Percentiles rank a stretch among this genome's conserved stretches.
Conservation (phyloP, 2,113 vertebrate species). For the Sinocyclocheilus grahami region DNA sequence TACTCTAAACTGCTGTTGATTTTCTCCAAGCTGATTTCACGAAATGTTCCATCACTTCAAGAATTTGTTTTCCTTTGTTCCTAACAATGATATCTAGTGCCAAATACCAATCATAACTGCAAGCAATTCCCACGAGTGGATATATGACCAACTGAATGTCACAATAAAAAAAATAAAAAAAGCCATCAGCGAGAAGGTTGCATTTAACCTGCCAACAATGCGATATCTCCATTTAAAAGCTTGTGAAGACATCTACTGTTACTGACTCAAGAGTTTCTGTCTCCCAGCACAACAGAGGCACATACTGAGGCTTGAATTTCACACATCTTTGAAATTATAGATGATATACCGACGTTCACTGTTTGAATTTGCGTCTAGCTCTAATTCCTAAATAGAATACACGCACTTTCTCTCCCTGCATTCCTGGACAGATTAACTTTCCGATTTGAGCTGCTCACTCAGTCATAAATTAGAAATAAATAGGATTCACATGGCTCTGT, state of each 20-base stretch:
- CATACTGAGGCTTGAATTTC: neutral
- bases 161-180: constrained; percentile 2
- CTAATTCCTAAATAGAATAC: neutral
- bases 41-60: too few species aligned
- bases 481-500: constrained; percentile 61
- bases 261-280: constrained; percentile 13
- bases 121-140: neutral
- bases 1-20: too few species aligned
- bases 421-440: constrained; percentile 40
- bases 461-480: constrained; percentile 45
- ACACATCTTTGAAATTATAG: neutral
- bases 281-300: constrained; percentile 5
- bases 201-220: constrained; percentile 17
- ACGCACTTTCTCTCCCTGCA: neutral
- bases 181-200: neutral
- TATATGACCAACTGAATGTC: constrained; percentile 13
- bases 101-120: neutral
- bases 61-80: neutral
- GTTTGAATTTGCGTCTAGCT: neutral
- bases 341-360: constrained; percentile 17
- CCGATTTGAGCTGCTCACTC: constrained; percentile 33
- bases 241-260: constrained; percentile 16
- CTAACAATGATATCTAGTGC: neutral
- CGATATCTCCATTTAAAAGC: neutral
- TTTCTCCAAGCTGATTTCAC: too few species aligned